Evolutionary conservation across 2,797 vertebrate genomes (phyloP).

Genomic region (Onychomys leucogaster): DNA sequence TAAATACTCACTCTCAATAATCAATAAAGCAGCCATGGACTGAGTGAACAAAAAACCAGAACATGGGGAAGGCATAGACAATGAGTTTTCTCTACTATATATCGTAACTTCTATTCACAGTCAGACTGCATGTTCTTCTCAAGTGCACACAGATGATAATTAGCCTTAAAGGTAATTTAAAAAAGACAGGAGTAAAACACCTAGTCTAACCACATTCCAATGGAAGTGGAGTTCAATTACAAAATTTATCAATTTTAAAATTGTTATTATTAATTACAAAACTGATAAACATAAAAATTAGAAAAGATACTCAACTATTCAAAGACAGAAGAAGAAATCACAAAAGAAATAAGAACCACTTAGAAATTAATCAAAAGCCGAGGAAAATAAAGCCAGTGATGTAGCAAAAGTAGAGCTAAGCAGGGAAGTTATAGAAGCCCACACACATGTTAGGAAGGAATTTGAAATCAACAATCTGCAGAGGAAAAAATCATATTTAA

Average conservation of each 20-base stretch:
- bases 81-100: too few species aligned
- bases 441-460: background rate
- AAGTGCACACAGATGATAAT: background rate
- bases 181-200: background rate
- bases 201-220: background rate
- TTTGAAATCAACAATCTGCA: background rate
- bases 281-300: background rate
- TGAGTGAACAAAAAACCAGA: too few species aligned
- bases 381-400: background rate
- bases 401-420: background rate
- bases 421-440: background rate
- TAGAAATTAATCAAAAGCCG: background rate
- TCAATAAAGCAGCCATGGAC: too few species aligned
- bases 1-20: too few species aligned
- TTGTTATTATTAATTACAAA: background rate
- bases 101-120: too few species aligned
- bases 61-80: too few species aligned
- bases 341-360: background rate
- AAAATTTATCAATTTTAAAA: background rate
- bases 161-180: too few species aligned
- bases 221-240: background rate
- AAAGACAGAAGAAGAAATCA: background rate
- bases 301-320: background rate
- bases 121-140: background rate
- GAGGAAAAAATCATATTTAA: background rate